Conservation (phyloP, 2,113 vertebrate genomes). For the Caranx ignobilis region DNA sequence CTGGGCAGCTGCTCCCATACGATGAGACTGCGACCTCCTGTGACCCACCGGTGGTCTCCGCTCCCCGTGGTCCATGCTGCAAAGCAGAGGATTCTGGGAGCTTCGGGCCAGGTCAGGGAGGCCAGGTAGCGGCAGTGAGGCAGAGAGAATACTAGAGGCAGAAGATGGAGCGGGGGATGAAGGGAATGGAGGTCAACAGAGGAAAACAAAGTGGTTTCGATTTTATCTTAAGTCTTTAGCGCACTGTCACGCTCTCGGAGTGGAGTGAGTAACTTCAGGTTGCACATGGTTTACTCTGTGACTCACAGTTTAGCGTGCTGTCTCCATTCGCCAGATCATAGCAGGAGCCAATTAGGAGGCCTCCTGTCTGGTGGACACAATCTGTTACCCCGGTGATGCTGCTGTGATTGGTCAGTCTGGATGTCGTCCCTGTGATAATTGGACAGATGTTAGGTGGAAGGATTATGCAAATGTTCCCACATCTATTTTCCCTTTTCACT, state of each 20-base stretch:
- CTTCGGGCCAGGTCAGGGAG: constrained; percentile 79
- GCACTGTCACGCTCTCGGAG: constrained; percentile 20
- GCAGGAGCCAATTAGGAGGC: constrained; percentile 85
- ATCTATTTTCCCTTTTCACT: constrained; percentile 27
- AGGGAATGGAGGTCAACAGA: constrained; percentile 21
- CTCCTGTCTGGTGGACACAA: constrained; percentile 83
- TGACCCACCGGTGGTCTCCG: constrained; percentile 86
- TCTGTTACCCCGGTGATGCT: constrained; percentile 84
- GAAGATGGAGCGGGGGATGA: background rate
- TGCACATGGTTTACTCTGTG: constrained; percentile 17
- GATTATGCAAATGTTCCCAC: constrained; percentile 60
- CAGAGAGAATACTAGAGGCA: constrained; percentile 81
- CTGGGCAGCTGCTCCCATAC: constrained; percentile 86
- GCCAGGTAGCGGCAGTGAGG: constrained; percentile 83
- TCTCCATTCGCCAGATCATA: constrained; percentile 85
- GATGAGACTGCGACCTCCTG: constrained; percentile 79
- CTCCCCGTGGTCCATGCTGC: constrained; percentile 84
- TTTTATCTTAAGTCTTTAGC: constrained; percentile 32
- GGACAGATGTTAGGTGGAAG: constrained; percentile 69
- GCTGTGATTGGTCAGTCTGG: constrained; percentile 87
- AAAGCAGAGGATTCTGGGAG: constrained; percentile 85
- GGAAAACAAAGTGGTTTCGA: constrained; percentile 53
- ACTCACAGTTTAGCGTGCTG: constrained; percentile 84
- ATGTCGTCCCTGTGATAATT: constrained; percentile 79
- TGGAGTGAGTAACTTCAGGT: constrained; percentile 20